These are phyloP conservation scores for Chymomyza caudatula DNA, from an alignment of 2,888 invertebrate genomes.

Conservation along the genomic window DNA sequence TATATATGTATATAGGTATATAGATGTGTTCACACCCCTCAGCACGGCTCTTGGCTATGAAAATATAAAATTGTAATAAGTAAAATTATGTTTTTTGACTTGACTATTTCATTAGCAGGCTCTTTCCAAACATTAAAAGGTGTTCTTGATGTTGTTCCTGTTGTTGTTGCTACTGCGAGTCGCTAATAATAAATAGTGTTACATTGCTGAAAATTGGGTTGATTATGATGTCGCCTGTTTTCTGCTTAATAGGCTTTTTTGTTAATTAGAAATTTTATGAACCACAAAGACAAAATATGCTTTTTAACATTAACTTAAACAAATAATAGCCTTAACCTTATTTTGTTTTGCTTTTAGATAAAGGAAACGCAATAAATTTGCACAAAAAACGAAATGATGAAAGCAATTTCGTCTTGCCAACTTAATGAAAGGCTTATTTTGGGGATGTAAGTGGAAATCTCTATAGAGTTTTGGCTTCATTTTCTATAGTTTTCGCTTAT, in stretches of 20 bases:
- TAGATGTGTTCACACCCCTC: background rate
- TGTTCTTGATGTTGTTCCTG: conserved; percentile 16
- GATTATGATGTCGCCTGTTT: background rate
- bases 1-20: background rate
- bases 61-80: conserved; percentile 67
- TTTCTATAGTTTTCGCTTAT: too few relatives aligned
- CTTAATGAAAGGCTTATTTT: too few relatives aligned
- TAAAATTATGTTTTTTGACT: conserved; percentile 57
- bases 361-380: background rate
- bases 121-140: background rate
- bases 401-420: conserved; percentile 2
- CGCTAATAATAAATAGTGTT: conserved; percentile 66
- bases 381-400: background rate
- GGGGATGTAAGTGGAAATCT: too few relatives aligned
- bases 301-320: conserved; percentile 7
- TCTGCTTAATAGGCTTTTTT: conserved; percentile 60
- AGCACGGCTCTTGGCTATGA: conserved; percentile 25
- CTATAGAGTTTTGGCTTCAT: too few relatives aligned
- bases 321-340: conserved; percentile 31
- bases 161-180: conserved; percentile 28
- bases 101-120: conserved; percentile 5
- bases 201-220: conserved; percentile 22
- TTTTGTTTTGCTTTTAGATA: conserved; percentile 1
- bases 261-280: conserved; percentile 65
- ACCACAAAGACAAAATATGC: background rate